Evolutionary conservation across 1,140 invertebrate genomes (phyloP), one percentile per base, ranked within the genome.

Genomic region (Thaumetopoea pityocampa): DNA sequence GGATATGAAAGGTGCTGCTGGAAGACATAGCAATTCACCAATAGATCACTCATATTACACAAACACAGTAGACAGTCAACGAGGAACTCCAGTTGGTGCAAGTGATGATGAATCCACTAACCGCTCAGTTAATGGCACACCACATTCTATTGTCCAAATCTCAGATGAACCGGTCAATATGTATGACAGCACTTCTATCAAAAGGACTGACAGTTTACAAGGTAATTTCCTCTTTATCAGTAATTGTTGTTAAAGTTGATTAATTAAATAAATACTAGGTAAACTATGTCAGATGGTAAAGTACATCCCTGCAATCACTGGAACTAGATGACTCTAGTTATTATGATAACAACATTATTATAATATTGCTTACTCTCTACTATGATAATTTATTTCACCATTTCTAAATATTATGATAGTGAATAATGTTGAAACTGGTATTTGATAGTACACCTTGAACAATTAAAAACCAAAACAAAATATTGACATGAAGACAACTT

Each of bases 71-170:
- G 73, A 81, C 17, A 65, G 63, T 12, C 83, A 79, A 10, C 60
- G 85, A 42, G 83, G 71, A 3, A 77, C 73, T 12, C 84, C 84
- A 3, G 72, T 76, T 2, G 81, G 81, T 3, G 85, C 85, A 14
- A 85, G 83, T 57, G 83, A 85, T 65, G 85, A 87, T 59, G 89
- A 89, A 44, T 63, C 72, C 8, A 57, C 61, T 15, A 68, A 61
- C 32, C 46, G 68, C 15, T 65, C 64, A 7, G 48, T 68, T n/a
- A 72, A 67, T 16, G 89, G 88, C 38, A 87, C 90, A 8, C 88
- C 90, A 51, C 90, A 92, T 85, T 92, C 91, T 32, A 85, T 92
- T 49, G 89, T 92, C 16, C 90, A 91, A 71, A 89, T 92, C 3
- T 87, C 91, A 43, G 89, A 85, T 50, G 83, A 86, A 22, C 58